Evolutionary conservation across 2,797 vertebrate species (phyloP).

Genomic region (Anomalospiza imberbis): DNA sequence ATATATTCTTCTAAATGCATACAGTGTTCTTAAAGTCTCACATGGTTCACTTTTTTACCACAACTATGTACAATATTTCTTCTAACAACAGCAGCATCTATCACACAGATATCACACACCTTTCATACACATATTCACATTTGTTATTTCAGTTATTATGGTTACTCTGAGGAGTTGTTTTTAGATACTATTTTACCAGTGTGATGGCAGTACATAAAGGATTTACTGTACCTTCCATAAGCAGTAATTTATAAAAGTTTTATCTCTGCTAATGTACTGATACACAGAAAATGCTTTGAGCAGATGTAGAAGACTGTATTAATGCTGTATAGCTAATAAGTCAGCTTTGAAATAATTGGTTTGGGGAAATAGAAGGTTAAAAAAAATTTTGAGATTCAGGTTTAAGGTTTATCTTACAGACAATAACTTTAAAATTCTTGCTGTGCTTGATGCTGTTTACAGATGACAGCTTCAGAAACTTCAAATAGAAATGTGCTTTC

Average conservation of each 20-base stretch:
- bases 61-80: not conserved
- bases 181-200: not conserved
- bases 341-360: not conserved
- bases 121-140: not conserved
- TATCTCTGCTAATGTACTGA: not conserved
- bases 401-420: not conserved
- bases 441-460: not conserved
- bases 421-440: not conserved
- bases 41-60: not conserved
- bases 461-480: not conserved
- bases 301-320: not conserved
- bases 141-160: not conserved
- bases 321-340: not conserved
- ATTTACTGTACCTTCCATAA: not conserved
- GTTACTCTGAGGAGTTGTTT: not conserved
- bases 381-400: not conserved
- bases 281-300: not conserved
- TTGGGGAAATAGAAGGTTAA: not conserved
- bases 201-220: not conserved
- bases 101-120: not conserved
- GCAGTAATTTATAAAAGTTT: not conserved
- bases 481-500: not conserved
- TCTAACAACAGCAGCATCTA: not conserved
- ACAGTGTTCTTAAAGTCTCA: not conserved
- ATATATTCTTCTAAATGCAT: not conserved